A percentile compares a stretch with the other conserved stretches of the same genome.
phyloP scores from a whole-genome alignment of 2,113 vertebrate species.

The Trogon melanurus region DNA sequence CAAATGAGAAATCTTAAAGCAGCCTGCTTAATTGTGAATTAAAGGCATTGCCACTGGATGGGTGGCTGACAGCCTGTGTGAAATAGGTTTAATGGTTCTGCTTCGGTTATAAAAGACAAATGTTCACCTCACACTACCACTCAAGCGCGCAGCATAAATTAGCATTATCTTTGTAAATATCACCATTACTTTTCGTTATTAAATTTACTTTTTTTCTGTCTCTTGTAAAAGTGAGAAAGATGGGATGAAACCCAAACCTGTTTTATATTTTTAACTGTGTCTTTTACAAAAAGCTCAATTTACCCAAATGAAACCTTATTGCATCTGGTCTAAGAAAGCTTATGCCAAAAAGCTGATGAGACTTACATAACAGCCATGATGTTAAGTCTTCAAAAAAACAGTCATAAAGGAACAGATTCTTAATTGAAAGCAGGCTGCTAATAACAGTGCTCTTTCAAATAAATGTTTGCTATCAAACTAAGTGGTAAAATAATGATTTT shows the following conservation, averaged over 20 bases:
- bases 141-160: neutral
- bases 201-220: neutral
- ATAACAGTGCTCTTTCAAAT: constrained; percentile 12
- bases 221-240: constrained; percentile 10
- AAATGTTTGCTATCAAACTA: constrained; percentile 10
- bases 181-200: constrained; percentile 37
- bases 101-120: neutral
- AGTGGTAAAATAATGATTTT: constrained; percentile 6
- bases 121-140: neutral
- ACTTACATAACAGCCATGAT: constrained; percentile 13
- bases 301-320: constrained; percentile 19
- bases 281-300: constrained; percentile 9
- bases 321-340: constrained; percentile 29
- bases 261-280: neutral
- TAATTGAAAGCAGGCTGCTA: constrained; percentile 60
- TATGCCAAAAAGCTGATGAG: constrained; percentile 44
- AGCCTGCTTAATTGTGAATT: neutral
- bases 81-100: constrained; percentile 34
- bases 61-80: neutral
- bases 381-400: constrained; percentile 42
- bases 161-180: constrained; percentile 24
- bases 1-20: neutral
- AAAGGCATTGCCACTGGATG: neutral
- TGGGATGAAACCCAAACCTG: neutral
- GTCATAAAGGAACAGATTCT: constrained; percentile 49